Evolutionary conservation across 1,140 invertebrate genomes (phyloP).

Genomic region (Lepidurus couesii): DNA sequence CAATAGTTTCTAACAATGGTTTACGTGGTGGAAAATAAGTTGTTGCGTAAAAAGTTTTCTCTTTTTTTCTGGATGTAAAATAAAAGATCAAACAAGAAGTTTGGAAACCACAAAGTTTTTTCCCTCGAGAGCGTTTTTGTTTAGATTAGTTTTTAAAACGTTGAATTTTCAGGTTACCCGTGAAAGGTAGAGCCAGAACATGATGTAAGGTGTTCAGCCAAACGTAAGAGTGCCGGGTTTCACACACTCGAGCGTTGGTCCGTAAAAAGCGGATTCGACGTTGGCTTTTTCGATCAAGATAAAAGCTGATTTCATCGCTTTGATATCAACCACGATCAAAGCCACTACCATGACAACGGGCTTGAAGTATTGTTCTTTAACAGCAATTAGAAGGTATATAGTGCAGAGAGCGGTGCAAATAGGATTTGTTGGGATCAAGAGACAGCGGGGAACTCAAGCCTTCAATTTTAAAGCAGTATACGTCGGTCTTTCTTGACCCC

Average conservation of each 20-base stretch:
- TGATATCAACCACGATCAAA: slow-evolving; percentile 22
- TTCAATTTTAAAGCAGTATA: not conserved
- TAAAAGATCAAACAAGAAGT: too few species aligned
- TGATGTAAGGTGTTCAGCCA: slow-evolving; percentile 2
- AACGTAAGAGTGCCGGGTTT: slow-evolving; percentile 15
- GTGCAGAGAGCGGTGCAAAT: not conserved
- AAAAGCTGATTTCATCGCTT: slow-evolving; percentile 11
- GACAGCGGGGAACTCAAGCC: not conserved
- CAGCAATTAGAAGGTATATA: not conserved
- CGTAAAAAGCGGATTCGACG: not conserved
- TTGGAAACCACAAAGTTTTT: too few species aligned
- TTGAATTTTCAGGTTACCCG: not conserved
- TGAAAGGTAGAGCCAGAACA: not conserved
- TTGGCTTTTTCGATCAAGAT: not conserved
- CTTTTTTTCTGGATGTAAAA: too few species aligned
- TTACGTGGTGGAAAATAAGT: too few species aligned
- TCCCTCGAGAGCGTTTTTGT: too few species aligned
- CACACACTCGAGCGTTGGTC: slow-evolving; percentile 13
- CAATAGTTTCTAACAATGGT: too few species aligned
- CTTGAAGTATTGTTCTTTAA: not conserved
- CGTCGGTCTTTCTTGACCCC: not conserved
- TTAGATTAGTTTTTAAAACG: not conserved
- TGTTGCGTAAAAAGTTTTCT: too few species aligned
- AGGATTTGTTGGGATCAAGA: not conserved
- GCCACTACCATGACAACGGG: slow-evolving; percentile 3